A percentile compares a stretch with the other conserved stretches of the same genome.
phyloP scores from a whole-genome alignment of 1,140 invertebrate species.

The Mercenaria mercenaria region DNA sequence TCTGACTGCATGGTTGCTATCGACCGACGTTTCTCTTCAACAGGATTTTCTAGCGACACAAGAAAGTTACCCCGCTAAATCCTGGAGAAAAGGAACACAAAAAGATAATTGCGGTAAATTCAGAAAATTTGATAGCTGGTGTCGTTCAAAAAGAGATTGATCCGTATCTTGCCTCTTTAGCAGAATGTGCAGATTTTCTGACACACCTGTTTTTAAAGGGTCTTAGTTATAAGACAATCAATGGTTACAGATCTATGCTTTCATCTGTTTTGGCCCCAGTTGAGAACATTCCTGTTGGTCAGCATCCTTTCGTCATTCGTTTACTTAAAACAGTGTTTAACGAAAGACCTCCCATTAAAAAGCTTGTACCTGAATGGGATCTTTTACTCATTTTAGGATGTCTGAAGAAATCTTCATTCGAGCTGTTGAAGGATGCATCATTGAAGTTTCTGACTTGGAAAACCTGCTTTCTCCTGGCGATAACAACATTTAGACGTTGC shows the following conservation, averaged over 20 bases:
- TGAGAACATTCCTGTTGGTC: no score
- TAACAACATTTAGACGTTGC: constrained; percentile 37
- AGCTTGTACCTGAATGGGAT: constrained; percentile 41
- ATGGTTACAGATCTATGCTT: constrained; percentile 62
- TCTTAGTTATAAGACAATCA: constrained; percentile 4
- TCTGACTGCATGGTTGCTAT: constrained; percentile 66
- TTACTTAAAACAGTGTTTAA: constrained; percentile 35
- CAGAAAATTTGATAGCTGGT: constrained; percentile 55
- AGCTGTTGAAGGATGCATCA: no score
- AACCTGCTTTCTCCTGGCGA: no score
- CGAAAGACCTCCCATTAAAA: constrained; percentile 26
- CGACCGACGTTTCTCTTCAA: constrained; percentile 42
- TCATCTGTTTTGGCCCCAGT: constrained; percentile 25
- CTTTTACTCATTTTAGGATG: no score
- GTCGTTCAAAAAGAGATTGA: constrained; percentile 54
- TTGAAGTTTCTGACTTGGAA: no score
- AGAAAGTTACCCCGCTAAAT: constrained; percentile 23
- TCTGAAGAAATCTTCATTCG: no score
- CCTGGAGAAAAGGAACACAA: constrained; percentile 41
- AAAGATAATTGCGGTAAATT: constrained; percentile 41
- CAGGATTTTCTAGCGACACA: constrained; percentile 33
- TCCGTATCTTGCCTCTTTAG: no score
- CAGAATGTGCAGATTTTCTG: constrained; percentile 44
- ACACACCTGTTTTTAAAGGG: neutral
- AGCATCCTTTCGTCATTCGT: no score